Evolutionary conservation across 2,113 vertebrate species (phyloP), one percentile per base, ranked within the genome.

Genomic region (Gnathonemus longibarbis): DNA sequence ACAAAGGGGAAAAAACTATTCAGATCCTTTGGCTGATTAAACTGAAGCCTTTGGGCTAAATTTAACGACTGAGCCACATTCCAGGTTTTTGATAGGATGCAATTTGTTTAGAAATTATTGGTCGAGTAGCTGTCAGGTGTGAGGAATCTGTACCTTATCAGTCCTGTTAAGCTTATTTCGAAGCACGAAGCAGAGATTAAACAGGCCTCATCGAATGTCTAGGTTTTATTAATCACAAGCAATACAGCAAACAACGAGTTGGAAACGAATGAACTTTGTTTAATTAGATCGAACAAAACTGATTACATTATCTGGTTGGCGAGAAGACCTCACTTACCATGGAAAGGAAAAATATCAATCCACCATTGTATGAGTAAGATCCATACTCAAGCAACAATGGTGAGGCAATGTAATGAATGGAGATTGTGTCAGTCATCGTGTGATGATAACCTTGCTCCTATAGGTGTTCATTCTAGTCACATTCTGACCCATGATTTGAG

Each of bases 221-320:
- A 89, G 91, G 91, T 88, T 58, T 92, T 93, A 94, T 93, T 96
- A 96, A 94, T 92, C 90, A 94, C 92, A 89, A 93, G 94, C 96
- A 95, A 95, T 93, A 94, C 31, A 19, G 74, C 35, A 80, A 80
- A 42, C 94, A 94, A 90, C 93, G 93, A 91, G 93, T 89, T 93
- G 50, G 88, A 95, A 95, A 95, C 96, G 95, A 95, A 95, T 96
- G 94, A 94, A 96, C 96, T 95, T 91, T 91, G 94, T 94, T 93
- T 93, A 97, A 96, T 96, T 94, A 95, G 93, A 94, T 96, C 94
- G 94, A 96, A 93, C 94, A 93, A 94, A 92, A 93, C 92, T 92
- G 93, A 92, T 94, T 93, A 95, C 94, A 93, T 96, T 97, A 95
- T 96, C 95, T 93, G 93, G 94, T 91, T 94, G 91, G 53, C 2